Conservation (phyloP, 2,797 vertebrate species). For the Vireo griseus region DNA sequence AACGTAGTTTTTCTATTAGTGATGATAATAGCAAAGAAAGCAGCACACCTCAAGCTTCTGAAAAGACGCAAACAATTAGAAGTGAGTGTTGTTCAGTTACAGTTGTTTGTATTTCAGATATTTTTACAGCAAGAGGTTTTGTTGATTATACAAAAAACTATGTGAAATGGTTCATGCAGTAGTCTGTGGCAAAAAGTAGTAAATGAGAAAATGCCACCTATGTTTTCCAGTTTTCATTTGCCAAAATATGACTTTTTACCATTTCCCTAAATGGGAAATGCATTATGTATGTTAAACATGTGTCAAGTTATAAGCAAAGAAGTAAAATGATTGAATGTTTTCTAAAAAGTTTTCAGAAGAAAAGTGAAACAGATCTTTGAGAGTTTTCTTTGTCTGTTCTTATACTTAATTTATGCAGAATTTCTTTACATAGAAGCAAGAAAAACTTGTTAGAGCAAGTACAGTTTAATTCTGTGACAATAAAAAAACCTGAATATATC, state of each 20-base stretch:
- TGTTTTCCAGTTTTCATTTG: neutral
- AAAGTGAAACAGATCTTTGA: neutral
- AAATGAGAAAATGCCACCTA: neutral
- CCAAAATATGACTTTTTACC: neutral
- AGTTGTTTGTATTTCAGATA: neutral
- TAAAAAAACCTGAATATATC: neutral
- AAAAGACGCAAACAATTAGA: neutral
- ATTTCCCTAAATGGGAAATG: neutral
- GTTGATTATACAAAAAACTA: neutral
- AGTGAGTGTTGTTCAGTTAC: slow-evolving; percentile 45
- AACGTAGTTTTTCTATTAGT: neutral
- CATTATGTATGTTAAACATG: neutral
- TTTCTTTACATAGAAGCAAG: neutral
- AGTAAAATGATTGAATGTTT: neutral
- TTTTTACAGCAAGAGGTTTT: neutral
- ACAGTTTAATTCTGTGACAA: neutral
- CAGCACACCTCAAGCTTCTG: neutral
- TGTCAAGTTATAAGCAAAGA: neutral
- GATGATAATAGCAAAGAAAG: slow-evolving; percentile 5
- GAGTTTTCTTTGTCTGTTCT: neutral
- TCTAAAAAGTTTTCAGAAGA: neutral
- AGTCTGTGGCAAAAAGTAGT: neutral
- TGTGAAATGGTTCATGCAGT: neutral
- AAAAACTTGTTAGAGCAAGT: neutral
- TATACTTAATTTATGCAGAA: neutral